phyloP scores from a whole-genome alignment of 1,140 invertebrate genomes.

The Chymomyza costata region DNA sequence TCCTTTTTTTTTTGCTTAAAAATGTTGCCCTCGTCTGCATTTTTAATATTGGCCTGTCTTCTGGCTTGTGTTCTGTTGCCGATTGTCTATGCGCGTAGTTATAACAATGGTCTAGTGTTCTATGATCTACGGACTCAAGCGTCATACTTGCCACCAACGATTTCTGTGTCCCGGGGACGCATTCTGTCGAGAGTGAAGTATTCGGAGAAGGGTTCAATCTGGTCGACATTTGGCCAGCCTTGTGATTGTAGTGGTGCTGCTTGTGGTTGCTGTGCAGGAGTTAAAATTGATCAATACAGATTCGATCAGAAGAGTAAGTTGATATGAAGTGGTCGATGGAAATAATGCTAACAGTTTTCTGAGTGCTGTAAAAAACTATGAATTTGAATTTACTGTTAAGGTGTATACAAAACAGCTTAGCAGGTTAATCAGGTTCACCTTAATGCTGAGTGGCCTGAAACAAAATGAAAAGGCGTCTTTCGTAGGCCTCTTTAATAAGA shows the following conservation, averaged over 20 bases:
- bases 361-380: no score
- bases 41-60: not conserved
- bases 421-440: no score
- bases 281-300: constrained; percentile 62
- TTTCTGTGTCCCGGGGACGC: constrained; percentile 62
- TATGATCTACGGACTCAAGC: constrained; percentile 52
- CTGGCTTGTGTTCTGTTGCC: constrained; percentile 6
- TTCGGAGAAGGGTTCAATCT: constrained; percentile 63
- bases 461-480: no score
- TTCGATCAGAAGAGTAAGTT: constrained; percentile 67
- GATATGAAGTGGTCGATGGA: no score
- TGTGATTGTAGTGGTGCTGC: constrained; percentile 45
- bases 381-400: no score
- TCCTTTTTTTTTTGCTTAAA: constrained; percentile 5
- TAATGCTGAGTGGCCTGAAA: no score
- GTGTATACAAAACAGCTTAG: no score
- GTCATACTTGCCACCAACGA: constrained; percentile 56
- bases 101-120: constrained; percentile 65
- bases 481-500: no score
- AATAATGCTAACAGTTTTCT: no score
- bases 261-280: constrained; percentile 64
- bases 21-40: constrained; percentile 13
- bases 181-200: constrained; percentile 60
- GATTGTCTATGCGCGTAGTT: constrained; percentile 40
- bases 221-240: constrained; percentile 69